A percentile compares a stretch with the other conserved stretches of the same genome.
phyloP scores from a whole-genome alignment of 2,888 invertebrate species.

The Acronicta leporina region DNA sequence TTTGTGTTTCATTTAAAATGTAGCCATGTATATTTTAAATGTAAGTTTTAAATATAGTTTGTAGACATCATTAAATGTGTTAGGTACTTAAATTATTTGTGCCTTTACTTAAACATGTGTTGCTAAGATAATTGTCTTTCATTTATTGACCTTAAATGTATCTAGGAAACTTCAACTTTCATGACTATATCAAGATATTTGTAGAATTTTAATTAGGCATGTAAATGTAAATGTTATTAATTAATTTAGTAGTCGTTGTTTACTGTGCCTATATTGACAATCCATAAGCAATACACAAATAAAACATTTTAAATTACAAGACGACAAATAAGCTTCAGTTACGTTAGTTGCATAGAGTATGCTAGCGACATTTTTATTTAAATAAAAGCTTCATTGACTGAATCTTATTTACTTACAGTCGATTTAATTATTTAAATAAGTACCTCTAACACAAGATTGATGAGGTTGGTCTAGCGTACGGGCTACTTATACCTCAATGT shows the following conservation, averaged over 20 bases:
- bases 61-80: conserved; percentile 54
- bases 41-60: conserved; percentile 47
- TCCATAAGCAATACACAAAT: conserved; percentile 67
- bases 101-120: conserved; percentile 70
- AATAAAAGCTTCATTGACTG: conserved; percentile 18
- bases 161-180: conserved; percentile 15
- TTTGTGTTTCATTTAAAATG: conserved; percentile 53
- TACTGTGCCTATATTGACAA: conserved; percentile 65
- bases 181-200: conserved; percentile 27
- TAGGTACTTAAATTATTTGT: conserved; percentile 82
- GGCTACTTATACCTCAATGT: too few species aligned
- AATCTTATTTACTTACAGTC: background rate
- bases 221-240: conserved; percentile 45
- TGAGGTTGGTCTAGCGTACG: too few species aligned
- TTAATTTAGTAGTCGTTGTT: conserved; percentile 29
- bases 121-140: conserved; percentile 55
- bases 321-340: conserved; percentile 13
- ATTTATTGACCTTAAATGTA: conserved; percentile 58
- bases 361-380: conserved; percentile 11
- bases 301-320: conserved; percentile 38
- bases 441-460: too few species aligned
- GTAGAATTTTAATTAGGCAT: conserved; percentile 47
- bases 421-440: too few species aligned
- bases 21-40: conserved; percentile 57
- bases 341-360: background rate